Percentiles rank a stretch among this genome's conserved stretches.
Evolutionary conservation across 2,113 vertebrate species (phyloP).

Genomic region (Psammodynastes pulverulentus): DNA sequence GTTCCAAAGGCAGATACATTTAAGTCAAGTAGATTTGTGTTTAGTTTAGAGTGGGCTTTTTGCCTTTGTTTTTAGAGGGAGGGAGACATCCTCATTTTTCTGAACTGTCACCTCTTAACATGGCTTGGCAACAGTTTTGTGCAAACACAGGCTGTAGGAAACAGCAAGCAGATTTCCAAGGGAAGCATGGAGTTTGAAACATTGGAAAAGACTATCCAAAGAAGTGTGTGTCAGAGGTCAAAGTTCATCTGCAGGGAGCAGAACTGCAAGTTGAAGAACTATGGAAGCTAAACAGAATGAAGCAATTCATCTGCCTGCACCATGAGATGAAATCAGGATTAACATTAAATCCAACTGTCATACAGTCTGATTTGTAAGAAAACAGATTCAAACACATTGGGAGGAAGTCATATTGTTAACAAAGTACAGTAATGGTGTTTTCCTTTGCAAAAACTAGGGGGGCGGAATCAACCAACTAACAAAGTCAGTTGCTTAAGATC

Average conservation of each 20-base stretch:
- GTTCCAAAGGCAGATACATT: constrained; percentile 14
- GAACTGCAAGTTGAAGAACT: not conserved
- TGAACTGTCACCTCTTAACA: not conserved
- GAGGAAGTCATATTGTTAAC: not conserved
- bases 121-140: not conserved
- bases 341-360: not conserved
- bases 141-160: not conserved
- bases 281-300: not conserved
- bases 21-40: not conserved
- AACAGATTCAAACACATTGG: not conserved
- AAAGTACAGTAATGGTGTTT: not conserved
- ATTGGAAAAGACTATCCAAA: not conserved
- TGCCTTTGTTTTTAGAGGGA: not conserved
- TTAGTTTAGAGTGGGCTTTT: not conserved
- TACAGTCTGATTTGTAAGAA: not conserved
- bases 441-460: not conserved
- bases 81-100: not conserved
- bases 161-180: not conserved
- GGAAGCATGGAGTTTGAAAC: not conserved
- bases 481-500: not conserved
- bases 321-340: not conserved
- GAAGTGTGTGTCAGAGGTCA: not conserved
- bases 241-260: not conserved
- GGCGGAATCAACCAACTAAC: not conserved
- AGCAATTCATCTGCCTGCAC: not conserved